Evolutionary conservation across 2,113 vertebrate genomes (phyloP), one percentile per base, ranked within the genome.

Genomic region (Gnathonemus longibarbis): DNA sequence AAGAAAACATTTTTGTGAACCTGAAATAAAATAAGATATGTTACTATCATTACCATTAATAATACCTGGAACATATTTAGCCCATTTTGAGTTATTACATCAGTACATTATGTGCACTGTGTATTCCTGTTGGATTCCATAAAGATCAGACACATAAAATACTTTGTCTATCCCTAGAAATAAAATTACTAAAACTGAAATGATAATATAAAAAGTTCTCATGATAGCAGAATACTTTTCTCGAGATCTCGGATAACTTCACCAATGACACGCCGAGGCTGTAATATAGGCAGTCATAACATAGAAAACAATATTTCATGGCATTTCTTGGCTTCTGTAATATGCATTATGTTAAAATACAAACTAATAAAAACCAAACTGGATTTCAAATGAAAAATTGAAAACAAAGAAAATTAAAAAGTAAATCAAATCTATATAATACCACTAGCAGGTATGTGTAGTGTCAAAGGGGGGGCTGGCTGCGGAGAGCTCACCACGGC

Each of bases 401-500:
- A n/a, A n/a, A 62, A n/a, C 2, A 62, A 62, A n/a, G 56, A 62
- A 62, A 62, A 62, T 56, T 62, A 62, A 62, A 62, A 62, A n/a
- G 56, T n/a, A 62, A 31, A 70, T 31, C 27, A 31, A 70, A 70
- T 31, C 3, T 31, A 70, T 70, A 31, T 70, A 13, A 70, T 3
- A 66, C 5, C 56, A 58, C 56, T 58, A 6, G 24, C 62, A 4
- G 62, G 27, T 27, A 70, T 70, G n/a, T 70, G 27, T 66, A 13
- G 27, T 70, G n/a, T 70, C 0, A 70, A 13, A 0, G 62, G 2
- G 0, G n/a, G 3, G 24, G 9, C 9, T 13, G n/a, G 3, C 62
- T 4, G 27, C 10, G 10, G 27, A 31, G 31, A 3, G 10, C 98
- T 98, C 94, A 99, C 98, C 96, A 99, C 97, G 0, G 98, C 97